Evolutionary conservation across 1,140 invertebrate genomes (phyloP).

Genomic region (Drosophila kurseongensis): DNA sequence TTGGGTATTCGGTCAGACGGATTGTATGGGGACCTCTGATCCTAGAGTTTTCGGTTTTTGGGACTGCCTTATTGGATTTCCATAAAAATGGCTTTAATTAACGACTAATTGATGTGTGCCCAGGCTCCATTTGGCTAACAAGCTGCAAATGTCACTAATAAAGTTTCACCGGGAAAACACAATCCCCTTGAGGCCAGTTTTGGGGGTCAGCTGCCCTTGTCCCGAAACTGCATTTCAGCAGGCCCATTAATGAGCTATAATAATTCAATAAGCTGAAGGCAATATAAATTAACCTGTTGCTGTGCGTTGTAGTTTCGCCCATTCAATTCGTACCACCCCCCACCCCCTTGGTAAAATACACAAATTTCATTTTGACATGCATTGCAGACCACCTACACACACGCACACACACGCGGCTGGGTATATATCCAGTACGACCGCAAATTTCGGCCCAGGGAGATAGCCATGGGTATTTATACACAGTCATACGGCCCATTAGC

Average conservation of each 20-base stretch:
- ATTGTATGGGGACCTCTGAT: background rate
- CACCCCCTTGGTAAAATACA: slow-evolving; percentile 35
- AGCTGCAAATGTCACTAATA: slow-evolving; percentile 59
- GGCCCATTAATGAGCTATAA: slow-evolving; percentile 75
- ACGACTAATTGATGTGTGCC: slow-evolving; percentile 38
- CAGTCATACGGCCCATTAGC: slow-evolving; percentile 77
- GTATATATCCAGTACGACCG: slow-evolving; percentile 41
- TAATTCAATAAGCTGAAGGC: slow-evolving; percentile 80
- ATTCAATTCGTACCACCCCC: background rate
- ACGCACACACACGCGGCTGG: slow-evolving; percentile 4
- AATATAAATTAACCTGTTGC: slow-evolving; percentile 80
- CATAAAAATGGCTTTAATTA: slow-evolving; percentile 41
- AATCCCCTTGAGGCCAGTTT: slow-evolving; percentile 18
- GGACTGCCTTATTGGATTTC: slow-evolving; percentile 10
- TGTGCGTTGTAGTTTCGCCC: slow-evolving; percentile 10
- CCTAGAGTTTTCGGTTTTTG: background rate
- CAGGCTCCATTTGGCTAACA: slow-evolving; percentile 52
- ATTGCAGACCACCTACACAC: slow-evolving; percentile 50
- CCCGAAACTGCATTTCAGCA: slow-evolving; percentile 63
- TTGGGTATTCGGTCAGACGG: slow-evolving; percentile 15
- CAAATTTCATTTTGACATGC: slow-evolving; percentile 74
- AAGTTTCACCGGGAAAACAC: slow-evolving; percentile 10
- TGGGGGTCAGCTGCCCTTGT: slow-evolving; percentile 9
- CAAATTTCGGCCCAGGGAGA: slow-evolving; percentile 27
- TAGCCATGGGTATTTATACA: slow-evolving; percentile 60